Conservation (phyloP, 2,888 invertebrate genomes). For the Rhabditophanes sp. region DNA sequence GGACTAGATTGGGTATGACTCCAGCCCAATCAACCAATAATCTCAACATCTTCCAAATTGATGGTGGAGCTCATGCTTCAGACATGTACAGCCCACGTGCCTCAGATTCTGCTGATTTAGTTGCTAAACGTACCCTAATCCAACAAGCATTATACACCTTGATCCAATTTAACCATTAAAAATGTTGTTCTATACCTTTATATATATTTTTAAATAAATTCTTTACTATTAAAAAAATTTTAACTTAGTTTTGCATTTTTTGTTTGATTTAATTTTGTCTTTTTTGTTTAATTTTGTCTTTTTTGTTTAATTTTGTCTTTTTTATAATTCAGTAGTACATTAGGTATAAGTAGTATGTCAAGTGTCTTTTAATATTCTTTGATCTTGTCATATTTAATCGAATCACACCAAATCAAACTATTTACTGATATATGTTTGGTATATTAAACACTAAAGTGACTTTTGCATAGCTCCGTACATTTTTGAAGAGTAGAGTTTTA, state of each 20-base stretch:
- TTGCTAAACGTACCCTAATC: not conserved
- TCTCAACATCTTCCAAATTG: slow-evolving; percentile 2
- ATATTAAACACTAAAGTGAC: not conserved
- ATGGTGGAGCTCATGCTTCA: slow-evolving; percentile 5
- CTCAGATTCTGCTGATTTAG: not conserved
- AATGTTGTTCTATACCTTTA: not conserved
- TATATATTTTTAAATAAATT: not conserved
- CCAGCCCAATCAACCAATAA: no score
- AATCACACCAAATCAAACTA: no score
- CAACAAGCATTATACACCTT: slow-evolving; percentile 1
- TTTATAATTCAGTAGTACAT: no score
- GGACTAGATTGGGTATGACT: no score
- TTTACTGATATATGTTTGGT: no score
- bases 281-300: no score
- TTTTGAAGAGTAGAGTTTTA: not conserved
- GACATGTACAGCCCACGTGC: not conserved
- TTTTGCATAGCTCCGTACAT: not conserved
- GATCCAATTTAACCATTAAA: not conserved
- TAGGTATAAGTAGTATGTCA: no score
- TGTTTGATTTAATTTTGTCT: not conserved
- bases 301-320: no score
- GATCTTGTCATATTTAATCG: no score
- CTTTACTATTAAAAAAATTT: not conserved
- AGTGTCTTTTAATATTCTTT: no score
- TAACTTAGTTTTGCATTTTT: not conserved